phyloP scores from a whole-genome alignment of 1,140 invertebrate genomes.

The Euglossa dilemma region DNA sequence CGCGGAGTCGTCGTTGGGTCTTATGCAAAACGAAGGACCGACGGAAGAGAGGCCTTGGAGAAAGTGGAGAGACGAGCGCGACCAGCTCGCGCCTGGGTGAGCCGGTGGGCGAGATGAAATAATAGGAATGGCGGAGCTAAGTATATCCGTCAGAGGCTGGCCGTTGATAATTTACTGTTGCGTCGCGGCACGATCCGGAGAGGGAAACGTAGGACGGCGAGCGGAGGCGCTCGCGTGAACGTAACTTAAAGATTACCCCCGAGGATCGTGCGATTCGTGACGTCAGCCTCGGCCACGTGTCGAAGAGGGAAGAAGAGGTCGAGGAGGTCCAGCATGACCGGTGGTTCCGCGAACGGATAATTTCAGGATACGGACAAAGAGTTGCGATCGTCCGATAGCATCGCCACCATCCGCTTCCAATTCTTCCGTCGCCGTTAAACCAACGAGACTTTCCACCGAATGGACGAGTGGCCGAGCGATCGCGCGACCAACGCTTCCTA shows the following conservation, averaged over 20 bases:
- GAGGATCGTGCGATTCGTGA: conserved; percentile 62
- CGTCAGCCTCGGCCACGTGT: conserved; percentile 58
- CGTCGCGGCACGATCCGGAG: neutral
- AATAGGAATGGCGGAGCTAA: no score
- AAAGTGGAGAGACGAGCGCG: conserved; percentile 57
- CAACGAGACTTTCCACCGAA: conserved; percentile 4
- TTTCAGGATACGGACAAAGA: conserved; percentile 54
- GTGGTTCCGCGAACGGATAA: conserved; percentile 57
- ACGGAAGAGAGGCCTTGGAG: conserved; percentile 60
- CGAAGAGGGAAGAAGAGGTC: conserved; percentile 55
- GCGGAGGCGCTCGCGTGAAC: conserved; percentile 17
- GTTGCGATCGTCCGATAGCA: conserved; percentile 46
- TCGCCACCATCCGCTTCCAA: no score
- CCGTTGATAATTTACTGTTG: conserved; percentile 20
- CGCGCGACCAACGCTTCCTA: no score
- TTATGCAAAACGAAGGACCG: conserved; percentile 65
- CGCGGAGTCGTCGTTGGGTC: conserved; percentile 70
- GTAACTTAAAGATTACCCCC: conserved; percentile 35
- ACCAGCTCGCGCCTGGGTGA: neutral
- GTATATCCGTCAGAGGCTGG: neutral
- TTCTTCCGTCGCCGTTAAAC: conserved; percentile 47
- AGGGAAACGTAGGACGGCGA: neutral
- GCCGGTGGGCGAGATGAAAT: neutral
- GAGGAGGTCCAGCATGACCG: conserved; percentile 42
- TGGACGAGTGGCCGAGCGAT: no score